Percentiles rank a stretch among this genome's conserved stretches.
phyloP scores from a whole-genome alignment of 2,797 vertebrate species.

The Scarus forsteni region DNA sequence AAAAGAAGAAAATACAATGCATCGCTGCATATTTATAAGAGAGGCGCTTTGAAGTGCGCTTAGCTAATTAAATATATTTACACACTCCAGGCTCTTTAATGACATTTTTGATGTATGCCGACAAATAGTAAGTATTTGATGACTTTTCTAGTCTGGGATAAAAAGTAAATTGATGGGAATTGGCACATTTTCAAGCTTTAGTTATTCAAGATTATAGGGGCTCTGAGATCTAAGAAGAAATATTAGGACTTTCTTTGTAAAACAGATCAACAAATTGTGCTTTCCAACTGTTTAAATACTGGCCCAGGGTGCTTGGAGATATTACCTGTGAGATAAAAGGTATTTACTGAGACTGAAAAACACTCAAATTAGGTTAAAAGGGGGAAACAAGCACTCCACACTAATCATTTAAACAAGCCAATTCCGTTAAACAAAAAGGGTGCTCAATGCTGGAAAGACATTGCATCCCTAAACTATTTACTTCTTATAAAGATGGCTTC shows the following conservation, averaged over 20 bases:
- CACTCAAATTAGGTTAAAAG: too few relatives aligned
- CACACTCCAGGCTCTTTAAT: slow-evolving; percentile 69
- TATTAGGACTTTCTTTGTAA: too few relatives aligned
- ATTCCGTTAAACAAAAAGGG: too few relatives aligned
- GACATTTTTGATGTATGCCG: slow-evolving; percentile 58
- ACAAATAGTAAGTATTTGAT: slow-evolving; percentile 52
- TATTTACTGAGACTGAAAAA: too few relatives aligned
- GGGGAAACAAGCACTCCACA: too few relatives aligned
- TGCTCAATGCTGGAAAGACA: too few relatives aligned
- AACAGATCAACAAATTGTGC: slow-evolving; percentile 13
- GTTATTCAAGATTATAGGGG: slow-evolving; percentile 41
- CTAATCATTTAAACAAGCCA: too few relatives aligned
- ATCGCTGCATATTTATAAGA: slow-evolving; percentile 81
- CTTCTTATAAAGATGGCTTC: too few relatives aligned
- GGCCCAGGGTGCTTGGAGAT: neutral
- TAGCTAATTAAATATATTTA: slow-evolving; percentile 80
- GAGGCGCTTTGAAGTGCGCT: slow-evolving; percentile 81
- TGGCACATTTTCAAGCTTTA: slow-evolving; percentile 43
- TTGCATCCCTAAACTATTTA: too few relatives aligned
- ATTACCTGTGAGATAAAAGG: too few relatives aligned
- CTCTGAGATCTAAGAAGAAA: slow-evolving; percentile 22
- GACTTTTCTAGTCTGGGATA: slow-evolving; percentile 30
- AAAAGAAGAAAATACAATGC: slow-evolving; percentile 60
- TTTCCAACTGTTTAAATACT: slow-evolving; percentile 6
- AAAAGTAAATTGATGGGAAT: slow-evolving; percentile 41